phyloP scores from a whole-genome alignment of 2,888 invertebrate genomes.

The Nomada goodeniana region DNA sequence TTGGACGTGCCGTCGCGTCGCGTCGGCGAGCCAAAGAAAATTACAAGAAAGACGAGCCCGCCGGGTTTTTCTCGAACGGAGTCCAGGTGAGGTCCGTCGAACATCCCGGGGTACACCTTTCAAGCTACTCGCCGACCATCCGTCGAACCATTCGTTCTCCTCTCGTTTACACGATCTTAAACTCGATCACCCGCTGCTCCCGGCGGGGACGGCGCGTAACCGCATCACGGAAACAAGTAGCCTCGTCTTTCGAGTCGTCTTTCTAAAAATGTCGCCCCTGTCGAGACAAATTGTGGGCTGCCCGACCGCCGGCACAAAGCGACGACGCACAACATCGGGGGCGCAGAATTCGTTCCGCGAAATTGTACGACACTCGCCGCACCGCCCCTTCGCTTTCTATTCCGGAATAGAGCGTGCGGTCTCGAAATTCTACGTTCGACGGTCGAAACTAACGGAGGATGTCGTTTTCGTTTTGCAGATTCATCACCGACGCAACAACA shows the following conservation, averaged over 20 bases:
- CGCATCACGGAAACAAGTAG: conserved; percentile 5
- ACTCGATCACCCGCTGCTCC: conserved; percentile 43
- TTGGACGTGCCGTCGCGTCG: not conserved
- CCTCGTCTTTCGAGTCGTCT: not conserved
- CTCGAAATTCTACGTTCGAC: too few relatives aligned
- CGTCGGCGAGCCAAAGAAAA: conserved; percentile 21
- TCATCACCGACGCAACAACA: conserved; percentile 45
- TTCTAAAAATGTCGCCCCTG: not conserved
- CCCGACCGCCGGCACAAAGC: not conserved
- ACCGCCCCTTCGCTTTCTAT: not conserved
- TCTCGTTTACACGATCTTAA: conserved; percentile 29
- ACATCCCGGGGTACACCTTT: not conserved
- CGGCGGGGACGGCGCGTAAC: conserved; percentile 23
- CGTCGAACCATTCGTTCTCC: not conserved
- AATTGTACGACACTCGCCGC: not conserved
- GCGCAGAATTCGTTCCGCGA: not conserved
- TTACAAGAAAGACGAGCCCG: not conserved
- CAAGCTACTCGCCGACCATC: not conserved
- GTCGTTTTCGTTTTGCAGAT: conserved; percentile 21
- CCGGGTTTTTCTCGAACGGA: not conserved
- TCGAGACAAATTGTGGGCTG: conserved; percentile 13
- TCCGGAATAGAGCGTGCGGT: too few relatives aligned
- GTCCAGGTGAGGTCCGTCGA: conserved; percentile 13
- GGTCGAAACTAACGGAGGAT: not conserved
- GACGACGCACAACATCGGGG: not conserved